Evolutionary conservation across 2,888 invertebrate genomes (phyloP).

Genomic region (Pseudococcus viburni): DNA sequence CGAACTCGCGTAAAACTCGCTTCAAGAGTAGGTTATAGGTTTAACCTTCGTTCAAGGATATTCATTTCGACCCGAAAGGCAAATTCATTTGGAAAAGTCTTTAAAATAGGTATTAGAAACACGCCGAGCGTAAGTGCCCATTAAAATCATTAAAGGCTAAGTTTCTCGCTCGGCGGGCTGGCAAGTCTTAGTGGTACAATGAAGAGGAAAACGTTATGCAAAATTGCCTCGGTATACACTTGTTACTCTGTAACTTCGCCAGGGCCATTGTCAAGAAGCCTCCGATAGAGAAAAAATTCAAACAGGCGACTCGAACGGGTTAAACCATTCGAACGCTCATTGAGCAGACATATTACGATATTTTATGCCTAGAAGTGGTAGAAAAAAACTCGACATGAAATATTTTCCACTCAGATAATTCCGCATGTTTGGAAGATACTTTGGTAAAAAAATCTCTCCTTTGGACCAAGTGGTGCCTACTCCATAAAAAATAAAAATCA

Average conservation of each 20-base stretch:
- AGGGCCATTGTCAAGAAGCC: no score
- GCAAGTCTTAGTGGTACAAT: not conserved
- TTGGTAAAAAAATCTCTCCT: not conserved
- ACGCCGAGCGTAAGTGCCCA: constrained; percentile 23
- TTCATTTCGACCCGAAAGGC: constrained; percentile 11
- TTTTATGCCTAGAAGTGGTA: not conserved
- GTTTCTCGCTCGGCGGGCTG: not conserved
- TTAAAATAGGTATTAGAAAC: constrained; percentile 31
- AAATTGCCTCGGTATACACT: not conserved
- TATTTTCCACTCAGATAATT: constrained; percentile 5
- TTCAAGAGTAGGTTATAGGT: not conserved
- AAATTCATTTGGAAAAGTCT: constrained; percentile 18
- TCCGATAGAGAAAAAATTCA: no score
- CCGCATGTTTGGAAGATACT: not conserved
- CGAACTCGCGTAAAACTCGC: not conserved
- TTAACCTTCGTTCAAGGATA: constrained; percentile 47
- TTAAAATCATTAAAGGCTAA: constrained; percentile 7
- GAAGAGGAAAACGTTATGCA: not conserved
- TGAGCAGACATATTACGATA: not conserved
- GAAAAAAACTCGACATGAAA: not conserved
- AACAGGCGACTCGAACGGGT: not conserved
- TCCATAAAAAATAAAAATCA: constrained; percentile 17
- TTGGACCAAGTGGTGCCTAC: not conserved
- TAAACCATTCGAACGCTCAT: not conserved
- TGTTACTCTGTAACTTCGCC: no score